Evolutionary conservation across 2,113 vertebrate genomes (phyloP).

Genomic region (Pedetes capensis): DNA sequence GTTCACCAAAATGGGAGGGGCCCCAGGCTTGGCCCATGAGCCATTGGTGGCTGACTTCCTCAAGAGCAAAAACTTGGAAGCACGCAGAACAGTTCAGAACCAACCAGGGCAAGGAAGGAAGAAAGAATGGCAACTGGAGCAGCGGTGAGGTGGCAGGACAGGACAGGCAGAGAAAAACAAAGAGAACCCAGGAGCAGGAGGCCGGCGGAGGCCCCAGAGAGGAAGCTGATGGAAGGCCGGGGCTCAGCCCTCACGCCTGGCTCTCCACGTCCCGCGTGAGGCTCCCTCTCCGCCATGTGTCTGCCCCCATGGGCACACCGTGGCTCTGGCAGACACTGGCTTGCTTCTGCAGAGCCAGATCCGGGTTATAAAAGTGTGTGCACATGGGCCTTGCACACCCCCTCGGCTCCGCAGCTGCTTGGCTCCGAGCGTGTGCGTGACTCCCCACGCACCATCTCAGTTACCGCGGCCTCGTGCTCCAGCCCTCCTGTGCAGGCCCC

Average conservation of each 20-base stretch:
- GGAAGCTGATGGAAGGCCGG: neutral
- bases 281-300: neutral
- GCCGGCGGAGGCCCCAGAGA: no score
- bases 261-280: neutral
- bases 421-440: neutral
- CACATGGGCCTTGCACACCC: conserved; percentile 41
- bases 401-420: conserved; percentile 42
- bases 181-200: neutral
- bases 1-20: neutral
- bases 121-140: neutral
- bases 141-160: no score
- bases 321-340: neutral
- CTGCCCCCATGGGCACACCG: neutral
- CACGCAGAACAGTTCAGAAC: neutral
- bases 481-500: conserved; percentile 40
- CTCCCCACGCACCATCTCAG: conserved; percentile 50
- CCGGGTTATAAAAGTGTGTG: neutral
- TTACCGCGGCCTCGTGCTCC: conserved; percentile 37
- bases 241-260: fast-evolving
- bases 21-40: no score
- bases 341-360: conserved; percentile 40
- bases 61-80: neutral
- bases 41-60: no score
- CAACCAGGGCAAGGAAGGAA: fast-evolving
- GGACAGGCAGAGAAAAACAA: neutral